Evolutionary conservation across 2,113 vertebrate species (phyloP).

Genomic region (Dasyurus viverrinus): DNA sequence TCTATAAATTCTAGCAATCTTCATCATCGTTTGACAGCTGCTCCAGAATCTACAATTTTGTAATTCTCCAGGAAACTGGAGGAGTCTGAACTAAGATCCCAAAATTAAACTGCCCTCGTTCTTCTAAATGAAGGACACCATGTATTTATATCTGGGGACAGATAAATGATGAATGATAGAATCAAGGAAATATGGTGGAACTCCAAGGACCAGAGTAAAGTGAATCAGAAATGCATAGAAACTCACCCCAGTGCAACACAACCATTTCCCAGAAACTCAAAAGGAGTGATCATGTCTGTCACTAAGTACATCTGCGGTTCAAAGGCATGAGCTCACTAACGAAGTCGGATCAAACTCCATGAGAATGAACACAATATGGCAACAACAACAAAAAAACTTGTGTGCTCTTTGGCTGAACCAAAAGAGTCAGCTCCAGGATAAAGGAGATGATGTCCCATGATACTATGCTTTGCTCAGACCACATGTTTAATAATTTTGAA

Average conservation of each 20-base stretch:
- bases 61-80: neutral
- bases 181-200: neutral
- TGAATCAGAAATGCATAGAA: neutral
- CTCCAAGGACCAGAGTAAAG: neutral
- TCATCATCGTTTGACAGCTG: neutral
- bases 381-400: neutral
- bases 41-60: neutral
- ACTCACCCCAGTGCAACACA: neutral
- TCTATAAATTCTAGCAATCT: neutral
- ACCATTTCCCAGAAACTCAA: neutral
- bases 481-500: neutral
- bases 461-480: neutral
- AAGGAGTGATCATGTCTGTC: neutral
- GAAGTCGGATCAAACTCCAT: neutral
- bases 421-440: neutral
- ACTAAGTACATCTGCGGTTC: neutral
- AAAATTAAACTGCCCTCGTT: neutral
- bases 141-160: neutral
- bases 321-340: neutral
- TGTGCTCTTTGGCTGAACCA: neutral
- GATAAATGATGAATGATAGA: neutral
- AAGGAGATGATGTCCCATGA: neutral
- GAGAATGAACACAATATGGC: neutral
- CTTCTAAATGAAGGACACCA: neutral
- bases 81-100: neutral